Conservation (phyloP, 2,888 invertebrate genomes). For the Saturnia japonica region DNA sequence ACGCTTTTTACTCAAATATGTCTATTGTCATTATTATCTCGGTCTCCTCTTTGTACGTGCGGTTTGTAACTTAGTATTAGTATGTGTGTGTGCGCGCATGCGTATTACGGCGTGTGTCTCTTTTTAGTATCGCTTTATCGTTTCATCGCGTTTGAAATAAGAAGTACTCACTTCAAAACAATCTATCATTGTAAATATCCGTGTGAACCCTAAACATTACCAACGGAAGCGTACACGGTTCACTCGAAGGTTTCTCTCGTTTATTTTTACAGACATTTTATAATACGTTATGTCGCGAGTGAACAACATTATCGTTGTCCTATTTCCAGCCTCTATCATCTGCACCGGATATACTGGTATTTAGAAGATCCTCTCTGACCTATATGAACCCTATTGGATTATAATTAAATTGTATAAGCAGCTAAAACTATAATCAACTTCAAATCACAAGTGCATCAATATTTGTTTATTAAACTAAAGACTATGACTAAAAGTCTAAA, state of each 20-base stretch:
- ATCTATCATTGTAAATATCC: no score
- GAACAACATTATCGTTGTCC: background rate
- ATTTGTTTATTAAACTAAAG: background rate
- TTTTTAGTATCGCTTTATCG: no score
- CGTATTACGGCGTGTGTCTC: no score
- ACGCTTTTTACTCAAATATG: no score
- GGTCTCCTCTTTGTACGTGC: no score
- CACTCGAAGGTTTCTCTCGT: slow-evolving; percentile 1
- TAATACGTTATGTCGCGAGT: background rate
- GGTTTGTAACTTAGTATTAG: no score
- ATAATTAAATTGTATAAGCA: background rate
- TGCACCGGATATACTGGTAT: background rate
- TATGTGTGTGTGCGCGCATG: no score
- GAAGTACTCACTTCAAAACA: no score
- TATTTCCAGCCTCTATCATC: background rate
- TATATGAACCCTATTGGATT: background rate
- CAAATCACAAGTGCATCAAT: background rate
- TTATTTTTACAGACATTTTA: background rate
- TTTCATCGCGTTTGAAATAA: no score
- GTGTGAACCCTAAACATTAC: background rate
- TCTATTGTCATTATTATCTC: no score
- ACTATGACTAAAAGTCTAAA: background rate
- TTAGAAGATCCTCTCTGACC: background rate
- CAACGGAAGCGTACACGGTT: background rate
- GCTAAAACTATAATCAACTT: background rate